phyloP scores from a whole-genome alignment of 2,888 invertebrate species.

The Antheraea assamensis region DNA sequence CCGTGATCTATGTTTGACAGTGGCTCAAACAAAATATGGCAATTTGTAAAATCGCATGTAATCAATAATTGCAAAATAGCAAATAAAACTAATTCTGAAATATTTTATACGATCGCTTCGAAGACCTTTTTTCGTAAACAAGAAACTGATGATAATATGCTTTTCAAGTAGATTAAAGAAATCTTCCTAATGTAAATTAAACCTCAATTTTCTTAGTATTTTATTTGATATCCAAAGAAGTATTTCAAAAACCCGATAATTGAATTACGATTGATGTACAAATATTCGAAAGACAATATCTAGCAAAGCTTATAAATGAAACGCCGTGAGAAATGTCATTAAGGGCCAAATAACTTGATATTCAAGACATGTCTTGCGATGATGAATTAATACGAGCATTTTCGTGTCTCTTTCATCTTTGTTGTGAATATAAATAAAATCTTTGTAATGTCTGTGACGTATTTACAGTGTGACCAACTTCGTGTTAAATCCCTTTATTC shows the following conservation, averaged over 20 bases:
- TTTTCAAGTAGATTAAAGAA: background rate
- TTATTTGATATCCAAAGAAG: background rate
- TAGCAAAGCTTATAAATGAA: background rate
- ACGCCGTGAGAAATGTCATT: slow-evolving; percentile 11
- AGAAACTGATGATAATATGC: too few relatives aligned
- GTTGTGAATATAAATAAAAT: background rate
- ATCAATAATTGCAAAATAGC: too few relatives aligned
- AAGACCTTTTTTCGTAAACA: background rate
- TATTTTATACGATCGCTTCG: too few relatives aligned
- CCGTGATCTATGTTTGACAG: too few relatives aligned
- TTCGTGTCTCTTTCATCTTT: background rate
- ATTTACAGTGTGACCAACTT: background rate
- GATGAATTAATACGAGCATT: slow-evolving; percentile 18
- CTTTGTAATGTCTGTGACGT: background rate
- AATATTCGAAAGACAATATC: slow-evolving; percentile 3
- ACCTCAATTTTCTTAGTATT: background rate
- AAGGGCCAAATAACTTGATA: slow-evolving; percentile 18
- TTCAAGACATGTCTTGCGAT: slow-evolving; percentile 18
- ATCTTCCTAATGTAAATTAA: background rate
- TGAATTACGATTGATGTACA: background rate
- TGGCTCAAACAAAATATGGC: too few relatives aligned
- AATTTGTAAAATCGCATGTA: too few relatives aligned
- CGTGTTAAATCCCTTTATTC: background rate
- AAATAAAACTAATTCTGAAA: too few relatives aligned
- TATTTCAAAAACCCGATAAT: background rate